Evolutionary conservation across 2,113 vertebrate genomes (phyloP).

Genomic region (Rattus rattus): DNA sequence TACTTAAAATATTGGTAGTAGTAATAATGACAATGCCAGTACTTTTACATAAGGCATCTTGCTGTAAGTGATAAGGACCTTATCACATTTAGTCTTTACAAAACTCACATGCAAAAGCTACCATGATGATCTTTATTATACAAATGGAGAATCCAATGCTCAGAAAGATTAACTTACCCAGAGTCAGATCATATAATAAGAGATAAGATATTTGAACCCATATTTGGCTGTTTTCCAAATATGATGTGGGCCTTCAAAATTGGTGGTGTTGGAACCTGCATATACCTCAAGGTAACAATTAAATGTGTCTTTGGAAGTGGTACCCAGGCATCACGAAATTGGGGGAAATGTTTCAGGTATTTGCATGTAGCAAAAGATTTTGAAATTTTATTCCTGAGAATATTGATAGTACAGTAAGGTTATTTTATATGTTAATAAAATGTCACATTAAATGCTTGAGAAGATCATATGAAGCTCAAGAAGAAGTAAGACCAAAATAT

Average conservation of each 20-base stretch:
- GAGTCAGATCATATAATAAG: neutral
- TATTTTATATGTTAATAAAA: neutral
- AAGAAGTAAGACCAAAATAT: too few species aligned
- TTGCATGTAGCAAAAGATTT: neutral
- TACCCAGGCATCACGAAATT: neutral
- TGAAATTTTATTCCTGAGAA: slow-evolving; percentile 27
- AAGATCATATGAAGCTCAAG: too few species aligned
- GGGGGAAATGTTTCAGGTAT: neutral
- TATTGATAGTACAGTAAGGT: neutral
- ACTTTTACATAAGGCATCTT: neutral
- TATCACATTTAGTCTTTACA: slow-evolving; percentile 22
- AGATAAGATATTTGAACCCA: neutral
- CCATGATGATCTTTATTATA: neutral
- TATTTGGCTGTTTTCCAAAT: neutral
- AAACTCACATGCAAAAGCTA: neutral
- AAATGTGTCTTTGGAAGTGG: neutral
- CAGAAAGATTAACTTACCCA: neutral
- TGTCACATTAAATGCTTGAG: neutral
- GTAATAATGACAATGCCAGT: neutral
- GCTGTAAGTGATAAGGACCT: neutral
- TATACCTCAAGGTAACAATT: neutral
- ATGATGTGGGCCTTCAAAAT: neutral
- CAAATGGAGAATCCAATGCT: slow-evolving; percentile 17
- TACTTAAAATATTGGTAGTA: slow-evolving; percentile 4
- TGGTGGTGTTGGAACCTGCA: neutral